These are phyloP conservation scores for Tiliacea aurago DNA, from an alignment of 2,888 invertebrate species.

Conservation along the genomic window DNA sequence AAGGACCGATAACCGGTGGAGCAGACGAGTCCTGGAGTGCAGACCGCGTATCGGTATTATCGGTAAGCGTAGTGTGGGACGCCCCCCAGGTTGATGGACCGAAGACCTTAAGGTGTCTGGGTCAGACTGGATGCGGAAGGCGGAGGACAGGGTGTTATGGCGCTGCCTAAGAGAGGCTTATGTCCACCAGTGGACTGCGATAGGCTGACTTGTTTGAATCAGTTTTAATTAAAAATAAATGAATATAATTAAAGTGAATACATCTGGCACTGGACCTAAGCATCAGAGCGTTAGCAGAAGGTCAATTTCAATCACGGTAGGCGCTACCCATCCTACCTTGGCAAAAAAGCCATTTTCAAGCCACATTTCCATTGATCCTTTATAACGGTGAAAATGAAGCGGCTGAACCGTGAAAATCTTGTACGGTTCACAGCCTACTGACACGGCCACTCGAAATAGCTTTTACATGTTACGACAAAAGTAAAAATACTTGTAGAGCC, in stretches of 20 bases:
- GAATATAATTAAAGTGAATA: constrained; percentile 12
- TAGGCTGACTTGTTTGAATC: too few relatives aligned
- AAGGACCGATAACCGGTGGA: too few relatives aligned
- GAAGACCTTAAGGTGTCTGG: too few relatives aligned
- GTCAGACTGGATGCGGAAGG: too few relatives aligned
- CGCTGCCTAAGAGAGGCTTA: too few relatives aligned
- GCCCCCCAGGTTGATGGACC: too few relatives aligned
- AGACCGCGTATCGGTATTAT: too few relatives aligned
- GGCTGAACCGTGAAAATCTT: constrained; percentile 75
- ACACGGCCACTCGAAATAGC: constrained; percentile 64
- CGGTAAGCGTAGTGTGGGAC: too few relatives aligned
- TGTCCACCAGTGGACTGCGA: too few relatives aligned
- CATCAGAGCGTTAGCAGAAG: constrained; percentile 36
- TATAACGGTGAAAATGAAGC: constrained; percentile 72
- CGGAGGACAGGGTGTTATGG: too few relatives aligned
- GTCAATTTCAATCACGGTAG: constrained; percentile 26
- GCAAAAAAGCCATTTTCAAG: constrained; percentile 56
- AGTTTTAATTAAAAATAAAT: constrained; percentile 10
- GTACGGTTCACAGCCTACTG: constrained; percentile 71
- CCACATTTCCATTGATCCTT: constrained; percentile 71
- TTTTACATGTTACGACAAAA: constrained; percentile 64
- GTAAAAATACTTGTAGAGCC: constrained; percentile 57
- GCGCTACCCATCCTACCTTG: constrained; percentile 47
- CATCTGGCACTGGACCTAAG: constrained; percentile 16
- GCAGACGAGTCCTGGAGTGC: too few relatives aligned